A percentile compares a stretch with the other conserved stretches of the same genome.
Evolutionary conservation across 2,113 vertebrate species (phyloP).

Genomic region (Gnathonemus longibarbis): DNA sequence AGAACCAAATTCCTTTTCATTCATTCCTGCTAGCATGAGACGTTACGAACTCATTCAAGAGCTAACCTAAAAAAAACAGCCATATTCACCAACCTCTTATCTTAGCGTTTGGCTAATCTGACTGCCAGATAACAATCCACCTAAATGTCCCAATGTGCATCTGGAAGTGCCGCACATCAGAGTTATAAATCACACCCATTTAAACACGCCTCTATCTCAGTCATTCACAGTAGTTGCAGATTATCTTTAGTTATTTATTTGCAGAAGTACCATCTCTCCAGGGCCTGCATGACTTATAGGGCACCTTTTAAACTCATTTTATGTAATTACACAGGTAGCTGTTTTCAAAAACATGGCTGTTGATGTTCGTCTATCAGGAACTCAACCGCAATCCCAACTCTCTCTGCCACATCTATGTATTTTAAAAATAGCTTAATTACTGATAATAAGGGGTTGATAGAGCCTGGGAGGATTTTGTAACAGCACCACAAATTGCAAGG

Average conservation of each 20-base stretch:
- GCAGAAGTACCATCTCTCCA: neutral
- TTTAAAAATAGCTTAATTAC: neutral
- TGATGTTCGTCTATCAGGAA: neutral
- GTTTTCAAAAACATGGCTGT: neutral
- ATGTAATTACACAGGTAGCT: neutral
- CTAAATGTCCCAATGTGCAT: neutral
- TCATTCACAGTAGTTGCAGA: neutral
- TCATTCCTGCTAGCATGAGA: neutral
- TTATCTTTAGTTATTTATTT: neutral
- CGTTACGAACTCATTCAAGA: neutral
- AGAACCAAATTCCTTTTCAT: neutral
- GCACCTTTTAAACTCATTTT: neutral
- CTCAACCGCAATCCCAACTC: neutral
- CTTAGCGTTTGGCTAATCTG: neutral
- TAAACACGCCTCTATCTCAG: neutral
- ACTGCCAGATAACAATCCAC: neutral
- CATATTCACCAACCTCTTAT: neutral
- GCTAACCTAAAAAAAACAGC: neutral
- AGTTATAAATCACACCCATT: neutral
- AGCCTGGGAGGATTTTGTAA: neutral
- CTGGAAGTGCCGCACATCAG: neutral
- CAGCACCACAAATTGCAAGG: neutral
- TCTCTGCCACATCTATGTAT: neutral
- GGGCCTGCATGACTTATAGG: neutral
- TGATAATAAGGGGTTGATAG: neutral